Evolutionary conservation across 92 coral and sea anemone species (phyloP), one percentile per base, ranked within the genome.

Genomic region (Isaurus tuberculatus): DNA sequence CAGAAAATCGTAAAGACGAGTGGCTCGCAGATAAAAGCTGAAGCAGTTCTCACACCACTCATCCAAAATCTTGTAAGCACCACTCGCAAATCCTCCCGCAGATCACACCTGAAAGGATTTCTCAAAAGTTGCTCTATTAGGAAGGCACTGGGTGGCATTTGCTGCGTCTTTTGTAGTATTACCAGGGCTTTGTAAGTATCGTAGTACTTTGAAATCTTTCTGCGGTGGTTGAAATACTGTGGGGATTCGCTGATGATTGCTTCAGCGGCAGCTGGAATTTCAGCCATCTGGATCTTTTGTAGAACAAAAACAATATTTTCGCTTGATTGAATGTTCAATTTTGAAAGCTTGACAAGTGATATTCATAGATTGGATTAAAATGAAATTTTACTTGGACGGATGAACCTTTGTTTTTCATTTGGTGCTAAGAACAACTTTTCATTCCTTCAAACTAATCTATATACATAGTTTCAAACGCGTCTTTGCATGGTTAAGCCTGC

Each of bases 1-100:
- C 67, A 74, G 40, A 74, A 74, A 2, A 74, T 34, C 9, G 65
- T 51, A 22, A 74, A 51, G 16, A 53, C 44, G 11, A 73, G 79
- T 0, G 79, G 79, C 1, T 29, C 40, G 13, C 79, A 48, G 29
- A 49, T 48, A 55, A 73, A 73, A 13, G 79, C 79, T 43, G 61
- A 49, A 16, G 79, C 79, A 27, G 49, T 43, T 13, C 33, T 74
- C 17, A n/a, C 37, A 4, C 30, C 46, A n/a, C 67, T 31, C 13
- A 8, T 33, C 80, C 80, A 74, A 34, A 74, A 46, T 74, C 46
- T 17, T 34, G 9, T 29, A 6, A 74, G 48, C 27, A 23, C 80
- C 1, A 16, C 66, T 20, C 29, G 65, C n/a, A 74, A 20, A 33
- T 74, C 66, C 32, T 30, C 66, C 11, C 17, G 17, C 46, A 74